Percentiles rank a stretch among this genome's conserved stretches.
These are phyloP conservation scores for Microctonus aethiopoides DNA, from an alignment of 2,888 invertebrate genomes.

Conservation along the genomic window DNA sequence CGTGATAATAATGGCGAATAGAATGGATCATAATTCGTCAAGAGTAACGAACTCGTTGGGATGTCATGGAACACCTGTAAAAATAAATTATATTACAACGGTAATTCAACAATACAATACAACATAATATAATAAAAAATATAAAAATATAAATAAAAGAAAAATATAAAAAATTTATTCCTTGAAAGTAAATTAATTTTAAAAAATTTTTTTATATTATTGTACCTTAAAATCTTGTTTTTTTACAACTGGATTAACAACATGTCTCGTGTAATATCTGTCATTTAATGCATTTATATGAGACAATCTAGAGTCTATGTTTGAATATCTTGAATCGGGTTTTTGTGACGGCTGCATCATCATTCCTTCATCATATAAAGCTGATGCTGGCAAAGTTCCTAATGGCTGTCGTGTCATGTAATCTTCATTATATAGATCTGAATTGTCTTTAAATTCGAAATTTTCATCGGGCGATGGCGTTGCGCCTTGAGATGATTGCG, in stretches of 20 bases:
- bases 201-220: not conserved
- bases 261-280: constrained; percentile 75
- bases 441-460: constrained; percentile 81
- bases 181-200: not conserved
- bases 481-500: constrained; percentile 63
- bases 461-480: constrained; percentile 71
- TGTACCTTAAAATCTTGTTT: constrained; percentile 79
- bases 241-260: constrained; percentile 63
- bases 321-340: constrained; percentile 69
- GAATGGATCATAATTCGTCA: constrained; percentile 90
- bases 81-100: not conserved
- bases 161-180: not conserved
- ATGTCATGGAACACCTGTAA: constrained; percentile 84
- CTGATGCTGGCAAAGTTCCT: constrained; percentile 66
- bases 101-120: not conserved
- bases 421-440: constrained; percentile 68
- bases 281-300: constrained; percentile 72
- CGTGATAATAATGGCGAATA: constrained; percentile 88
- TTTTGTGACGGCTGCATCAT: constrained; percentile 51
- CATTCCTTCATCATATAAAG: constrained; percentile 64
- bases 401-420: constrained; percentile 67
- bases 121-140: not conserved
- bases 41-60: constrained; percentile 82
- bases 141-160: not conserved
- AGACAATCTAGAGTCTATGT: constrained; percentile 74